Conservation (phyloP, 2,888 invertebrate species). For the Ochropleura leucogaster region DNA sequence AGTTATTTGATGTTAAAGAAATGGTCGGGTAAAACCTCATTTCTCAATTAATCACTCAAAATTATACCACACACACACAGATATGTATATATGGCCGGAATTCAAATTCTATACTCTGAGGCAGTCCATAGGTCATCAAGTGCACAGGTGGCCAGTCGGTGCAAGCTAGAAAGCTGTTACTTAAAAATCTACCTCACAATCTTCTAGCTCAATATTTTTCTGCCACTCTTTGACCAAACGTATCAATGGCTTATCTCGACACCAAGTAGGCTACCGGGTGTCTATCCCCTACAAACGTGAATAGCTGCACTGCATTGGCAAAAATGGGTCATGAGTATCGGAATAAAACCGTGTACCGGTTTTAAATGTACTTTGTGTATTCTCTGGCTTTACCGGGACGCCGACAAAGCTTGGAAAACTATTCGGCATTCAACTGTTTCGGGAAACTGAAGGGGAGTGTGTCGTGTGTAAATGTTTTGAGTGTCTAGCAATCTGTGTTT, state of each 20-base stretch:
- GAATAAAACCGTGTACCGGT: constrained; percentile 45
- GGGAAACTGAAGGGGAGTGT: constrained; percentile 6
- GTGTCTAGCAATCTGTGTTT: neutral
- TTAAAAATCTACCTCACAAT: neutral
- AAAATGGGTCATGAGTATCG: constrained; percentile 62
- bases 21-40: too few species aligned
- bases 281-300: constrained; percentile 46
- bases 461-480: constrained; percentile 11
- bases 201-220: neutral
- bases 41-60: too few species aligned
- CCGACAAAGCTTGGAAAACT: constrained; percentile 25
- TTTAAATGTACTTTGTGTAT: constrained; percentile 50
- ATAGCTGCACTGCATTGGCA: constrained; percentile 47
- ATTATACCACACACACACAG: neutral
- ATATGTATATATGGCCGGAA: neutral
- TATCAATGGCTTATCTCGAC: constrained; percentile 46
- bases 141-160: neutral
- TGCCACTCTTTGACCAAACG: neutral
- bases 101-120: neutral
- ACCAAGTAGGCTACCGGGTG: constrained; percentile 43
- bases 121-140: neutral
- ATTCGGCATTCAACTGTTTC: constrained; percentile 29
- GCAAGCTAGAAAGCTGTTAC: neutral
- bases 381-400: constrained; percentile 29
- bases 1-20: too few species aligned